phyloP scores from a whole-genome alignment of 1,140 invertebrate species.

The Rhynchophorus ferrugineus region DNA sequence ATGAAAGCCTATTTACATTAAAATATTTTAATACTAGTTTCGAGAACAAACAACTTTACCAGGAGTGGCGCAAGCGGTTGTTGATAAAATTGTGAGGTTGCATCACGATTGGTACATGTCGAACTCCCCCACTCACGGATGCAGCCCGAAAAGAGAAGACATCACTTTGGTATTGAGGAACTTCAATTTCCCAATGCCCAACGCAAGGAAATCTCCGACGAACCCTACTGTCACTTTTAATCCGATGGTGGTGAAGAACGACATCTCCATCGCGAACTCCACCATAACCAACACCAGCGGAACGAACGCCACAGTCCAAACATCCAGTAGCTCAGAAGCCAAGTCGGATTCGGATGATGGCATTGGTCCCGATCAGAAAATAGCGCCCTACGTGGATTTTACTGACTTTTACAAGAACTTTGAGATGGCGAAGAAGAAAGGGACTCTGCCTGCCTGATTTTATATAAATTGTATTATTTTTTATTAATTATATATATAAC shows the following conservation, averaged over 20 bases:
- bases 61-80: slow-evolving; percentile 78
- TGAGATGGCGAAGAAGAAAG: slow-evolving; percentile 28
- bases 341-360: slow-evolving; percentile 26
- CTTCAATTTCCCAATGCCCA: slow-evolving; percentile 72
- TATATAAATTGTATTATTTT: neutral
- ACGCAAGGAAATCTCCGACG: slow-evolving; percentile 49
- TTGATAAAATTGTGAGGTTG: slow-evolving; percentile 75
- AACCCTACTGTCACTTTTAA: slow-evolving; percentile 50
- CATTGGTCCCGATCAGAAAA: slow-evolving; percentile 37
- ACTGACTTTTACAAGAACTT: slow-evolving; percentile 71
- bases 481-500: neutral
- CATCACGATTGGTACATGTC: slow-evolving; percentile 76
- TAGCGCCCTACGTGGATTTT: slow-evolving; percentile 82
- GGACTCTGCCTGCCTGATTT: slow-evolving; percentile 28
- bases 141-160: slow-evolving; percentile 57
- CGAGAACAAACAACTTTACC: slow-evolving; percentile 68
- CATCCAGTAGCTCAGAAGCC: slow-evolving; percentile 34
- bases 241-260: slow-evolving; percentile 43
- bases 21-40: slow-evolving; percentile 52
- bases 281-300: slow-evolving; percentile 14
- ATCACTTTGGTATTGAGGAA: slow-evolving; percentile 81
- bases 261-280: slow-evolving; percentile 20
- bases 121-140: slow-evolving; percentile 45
- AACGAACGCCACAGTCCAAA: slow-evolving; percentile 29
- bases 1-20: neutral